Base-by-base conservation (phyloP, 2,797 vertebrate species). In the Melanotaenia trifasciata region DNA sequence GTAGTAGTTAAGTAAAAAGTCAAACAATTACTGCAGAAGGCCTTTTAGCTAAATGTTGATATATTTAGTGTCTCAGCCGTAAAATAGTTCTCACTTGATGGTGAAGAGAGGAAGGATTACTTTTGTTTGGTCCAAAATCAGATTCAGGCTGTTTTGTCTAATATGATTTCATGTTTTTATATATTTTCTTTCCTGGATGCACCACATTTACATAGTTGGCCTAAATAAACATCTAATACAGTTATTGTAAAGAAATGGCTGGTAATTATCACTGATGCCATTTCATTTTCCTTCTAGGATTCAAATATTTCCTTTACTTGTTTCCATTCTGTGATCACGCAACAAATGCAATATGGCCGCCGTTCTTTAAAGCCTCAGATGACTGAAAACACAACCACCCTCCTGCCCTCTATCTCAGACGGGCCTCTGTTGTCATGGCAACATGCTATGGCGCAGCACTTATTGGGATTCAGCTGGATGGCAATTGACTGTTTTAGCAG, bases 401-500 rank as follows among this genome's bases (percentile, higher is more conserved):
- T 84, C 84, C 82, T 87, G 90, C 86, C 86, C 88, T 83, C 81
- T 80, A 76, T 78, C 84, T 88, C 90, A 90, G 89, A 94, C 93
- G 93, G 94, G 96, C 96, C 96, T 95, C 93, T 83, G 97, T 99
- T 98, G 95, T 96, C 96, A 96, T 94, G 95, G 97, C 96, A 97
- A 99, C 96, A 95, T 95, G 94, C 95, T 96, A 95, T 96, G 96
- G 97, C 96, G 97, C 97, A 95, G 92, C 95, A 94, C 95, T 96
- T 95, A 96, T 95, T 94, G 94, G 92, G 95, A 96, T 96, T 89
- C 92, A 93, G 94, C 92, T 90, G 92, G 90, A 95, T 84, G 94
- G 94, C 93, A 77, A 91, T 90, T 91, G 94, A 90, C 93, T 94
- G 87, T 89, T 89, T 88, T 90, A 90, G 92, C 91, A 65, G 66